phyloP scores from a whole-genome alignment of 2,888 invertebrate genomes.

The Cistogaster globosa region DNA sequence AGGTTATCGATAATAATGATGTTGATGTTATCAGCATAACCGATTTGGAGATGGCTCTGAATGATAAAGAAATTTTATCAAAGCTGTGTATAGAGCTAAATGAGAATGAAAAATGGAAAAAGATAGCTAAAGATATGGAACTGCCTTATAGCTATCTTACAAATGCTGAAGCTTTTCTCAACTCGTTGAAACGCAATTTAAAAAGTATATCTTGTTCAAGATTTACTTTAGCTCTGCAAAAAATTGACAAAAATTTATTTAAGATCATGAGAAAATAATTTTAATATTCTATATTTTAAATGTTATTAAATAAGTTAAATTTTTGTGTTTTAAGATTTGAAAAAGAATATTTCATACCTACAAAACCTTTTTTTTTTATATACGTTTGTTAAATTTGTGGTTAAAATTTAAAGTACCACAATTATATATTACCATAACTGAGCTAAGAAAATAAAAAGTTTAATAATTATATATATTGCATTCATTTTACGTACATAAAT shows the following conservation, averaged over 20 bases:
- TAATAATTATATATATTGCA: no score
- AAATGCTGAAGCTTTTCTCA: conserved; percentile 85
- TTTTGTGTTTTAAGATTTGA: no score
- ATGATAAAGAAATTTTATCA: conserved; percentile 80
- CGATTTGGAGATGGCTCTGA: conserved; percentile 75
- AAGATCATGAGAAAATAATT: conserved; percentile 30
- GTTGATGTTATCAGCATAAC: background rate
- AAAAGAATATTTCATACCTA: no score
- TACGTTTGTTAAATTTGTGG: no score
- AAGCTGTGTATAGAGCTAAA: conserved; percentile 83
- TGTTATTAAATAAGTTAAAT: no score
- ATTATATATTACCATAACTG: no score
- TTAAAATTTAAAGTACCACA: no score
- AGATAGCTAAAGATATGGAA: conserved; percentile 84
- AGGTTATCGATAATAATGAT: conserved; percentile 16
- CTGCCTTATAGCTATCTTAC: conserved; percentile 85
- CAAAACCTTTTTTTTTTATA: no score
- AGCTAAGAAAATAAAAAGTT: no score
- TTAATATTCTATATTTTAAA: no score
- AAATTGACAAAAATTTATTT: conserved; percentile 71
- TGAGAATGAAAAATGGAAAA: conserved; percentile 85
- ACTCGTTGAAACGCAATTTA: conserved; percentile 80
- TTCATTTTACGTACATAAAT: no score
- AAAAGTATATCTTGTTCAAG: conserved; percentile 70
- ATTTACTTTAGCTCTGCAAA: conserved; percentile 74